Evolutionary conservation across 2,888 invertebrate genomes (phyloP), one percentile per base, ranked within the genome.

Genomic region (Caradrina clavipalpis): DNA sequence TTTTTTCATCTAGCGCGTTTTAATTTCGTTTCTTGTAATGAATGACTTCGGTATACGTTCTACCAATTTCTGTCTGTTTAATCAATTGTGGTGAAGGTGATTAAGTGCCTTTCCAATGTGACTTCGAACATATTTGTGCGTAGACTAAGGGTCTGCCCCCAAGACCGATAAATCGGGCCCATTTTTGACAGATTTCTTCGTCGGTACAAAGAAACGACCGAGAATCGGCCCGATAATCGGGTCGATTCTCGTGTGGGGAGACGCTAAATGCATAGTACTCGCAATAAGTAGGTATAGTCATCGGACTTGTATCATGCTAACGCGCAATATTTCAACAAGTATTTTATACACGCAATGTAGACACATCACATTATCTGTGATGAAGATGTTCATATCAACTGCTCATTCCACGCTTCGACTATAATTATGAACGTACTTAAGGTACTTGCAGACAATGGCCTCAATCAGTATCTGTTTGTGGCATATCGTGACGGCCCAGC

Each of bases 371-470:
- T 56, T 39, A 50, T 21, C 21, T 19, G 17, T n/a, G 49, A 35
- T 50, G 17, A 60, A 54, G 22, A 53, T 50, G 10, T 54, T 19
- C 17, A 19, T 55, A 56, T 10, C 19, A n/a, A 50, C 13, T 26
- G 21, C 15, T 54, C 70, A 55, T 58, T 63, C 17, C n/a, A 26
- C 6, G 45, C 45, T 35, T 35, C 35, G 8, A 8, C 35, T 47
- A 21, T 49, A 49, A n/a, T 72, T 61, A 65, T 45, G 21, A 19
- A 42, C 49, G 54, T 59, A 59, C 62, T 74, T 35, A 31, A 17
- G 39, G 26, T 65, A 11, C 5, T 62, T 51, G 54, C 61, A 65
- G 57, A 65, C 56, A 75, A 75, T 78, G 26, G 49, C 26, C 49
- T 39, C 53, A 61, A 64, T 75, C 60, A 72, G 22, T 63, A 42